phyloP scores from a whole-genome alignment of 2,113 vertebrate genomes.

The Edolisoma coerulescens region DNA sequence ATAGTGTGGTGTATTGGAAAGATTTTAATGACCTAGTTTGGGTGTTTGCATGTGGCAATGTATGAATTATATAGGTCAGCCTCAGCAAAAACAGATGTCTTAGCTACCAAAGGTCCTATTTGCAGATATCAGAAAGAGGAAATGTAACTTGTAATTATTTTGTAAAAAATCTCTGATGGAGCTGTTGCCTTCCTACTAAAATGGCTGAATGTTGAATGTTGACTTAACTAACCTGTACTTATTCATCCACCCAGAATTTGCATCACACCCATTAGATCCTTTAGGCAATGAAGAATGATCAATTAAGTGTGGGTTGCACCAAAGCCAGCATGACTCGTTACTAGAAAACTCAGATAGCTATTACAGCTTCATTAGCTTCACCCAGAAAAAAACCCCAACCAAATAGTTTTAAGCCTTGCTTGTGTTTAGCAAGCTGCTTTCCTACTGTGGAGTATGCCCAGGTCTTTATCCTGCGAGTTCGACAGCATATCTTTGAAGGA shows the following conservation, averaged over 20 bases:
- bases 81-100: not conserved
- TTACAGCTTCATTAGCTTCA: not conserved
- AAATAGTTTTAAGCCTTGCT: not conserved
- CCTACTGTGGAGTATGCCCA: not conserved
- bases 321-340: not conserved
- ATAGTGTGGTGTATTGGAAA: not conserved
- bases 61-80: not conserved
- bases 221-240: not conserved
- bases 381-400: fast-evolving
- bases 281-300: not conserved
- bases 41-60: not conserved
- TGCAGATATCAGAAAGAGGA: not conserved
- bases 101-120: not conserved
- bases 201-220: not conserved
- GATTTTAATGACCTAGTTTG: slow-evolving; percentile 6
- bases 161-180: not conserved
- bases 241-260: not conserved
- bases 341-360: not conserved
- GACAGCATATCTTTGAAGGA: not conserved
- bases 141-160: not conserved
- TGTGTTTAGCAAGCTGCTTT: not conserved
- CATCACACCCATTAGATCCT: not conserved
- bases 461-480: not conserved
- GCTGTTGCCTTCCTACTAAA: not conserved
- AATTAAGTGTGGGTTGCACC: not conserved